Percentiles rank a stretch among this genome's conserved stretches.
Evolutionary conservation across 2,888 invertebrate genomes (phyloP).

Genomic region (Clepsis dumicolana): DNA sequence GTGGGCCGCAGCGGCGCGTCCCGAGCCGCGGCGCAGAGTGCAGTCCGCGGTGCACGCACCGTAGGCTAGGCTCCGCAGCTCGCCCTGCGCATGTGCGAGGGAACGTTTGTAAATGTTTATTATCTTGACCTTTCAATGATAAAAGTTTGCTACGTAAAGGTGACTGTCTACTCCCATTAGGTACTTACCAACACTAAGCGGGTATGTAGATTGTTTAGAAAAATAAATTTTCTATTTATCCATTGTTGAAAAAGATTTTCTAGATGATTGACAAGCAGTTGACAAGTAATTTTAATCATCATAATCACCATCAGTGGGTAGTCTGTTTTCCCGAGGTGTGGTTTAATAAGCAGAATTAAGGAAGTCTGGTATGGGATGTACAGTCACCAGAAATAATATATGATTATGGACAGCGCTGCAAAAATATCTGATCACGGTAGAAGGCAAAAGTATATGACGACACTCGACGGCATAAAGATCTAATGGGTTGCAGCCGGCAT

Average conservation of each 20-base stretch:
- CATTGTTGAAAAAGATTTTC: no score
- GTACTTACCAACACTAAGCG: neutral
- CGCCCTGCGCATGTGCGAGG: conserved; percentile 46
- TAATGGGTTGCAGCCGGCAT: no score
- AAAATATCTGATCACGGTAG: no score
- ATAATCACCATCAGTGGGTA: no score
- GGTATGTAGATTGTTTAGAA: neutral
- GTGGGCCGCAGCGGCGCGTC: conserved; percentile 51
- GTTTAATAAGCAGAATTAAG: no score
- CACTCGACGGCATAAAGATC: no score
- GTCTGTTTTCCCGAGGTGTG: no score
- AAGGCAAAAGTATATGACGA: no score
- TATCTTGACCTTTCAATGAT: conserved; percentile 52
- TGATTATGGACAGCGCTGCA: no score
- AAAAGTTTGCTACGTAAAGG: conserved; percentile 29
- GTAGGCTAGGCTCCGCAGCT: conserved; percentile 31
- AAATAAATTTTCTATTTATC: neutral
- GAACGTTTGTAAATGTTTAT: conserved; percentile 71
- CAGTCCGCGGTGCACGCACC: conserved; percentile 50
- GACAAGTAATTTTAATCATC: no score
- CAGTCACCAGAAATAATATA: no score
- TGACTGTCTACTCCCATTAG: conserved; percentile 9
- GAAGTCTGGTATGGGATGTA: neutral
- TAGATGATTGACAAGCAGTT: no score
- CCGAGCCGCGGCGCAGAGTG: conserved; percentile 52